Percentiles rank a stretch among this genome's conserved stretches.
phyloP scores from a whole-genome alignment of 2,797 vertebrate genomes.

The Gorsachius magnificus region DNA sequence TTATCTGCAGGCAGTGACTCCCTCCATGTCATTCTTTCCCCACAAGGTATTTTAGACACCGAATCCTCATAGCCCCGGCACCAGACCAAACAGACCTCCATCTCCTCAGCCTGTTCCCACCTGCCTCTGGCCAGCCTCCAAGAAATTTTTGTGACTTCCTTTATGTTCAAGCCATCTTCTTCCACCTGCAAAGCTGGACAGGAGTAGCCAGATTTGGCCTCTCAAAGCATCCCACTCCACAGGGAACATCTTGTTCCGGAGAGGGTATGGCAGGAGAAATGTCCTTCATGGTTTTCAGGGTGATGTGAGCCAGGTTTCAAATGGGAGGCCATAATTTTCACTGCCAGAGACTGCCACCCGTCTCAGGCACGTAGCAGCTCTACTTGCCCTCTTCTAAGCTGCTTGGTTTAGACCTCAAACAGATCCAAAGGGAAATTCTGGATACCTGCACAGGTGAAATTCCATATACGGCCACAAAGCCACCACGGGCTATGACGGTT shows the following conservation, averaged over 20 bases:
- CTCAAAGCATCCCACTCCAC: background rate
- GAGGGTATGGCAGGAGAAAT: background rate
- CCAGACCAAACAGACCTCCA: background rate
- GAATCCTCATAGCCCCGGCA: background rate
- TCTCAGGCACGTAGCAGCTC: background rate
- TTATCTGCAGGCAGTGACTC: background rate
- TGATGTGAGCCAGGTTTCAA: background rate
- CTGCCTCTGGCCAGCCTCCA: background rate
- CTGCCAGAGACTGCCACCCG: background rate
- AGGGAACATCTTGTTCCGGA: background rate
- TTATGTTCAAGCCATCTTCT: background rate
- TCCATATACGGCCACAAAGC: background rate
- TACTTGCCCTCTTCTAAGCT: background rate
- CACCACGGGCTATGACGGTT: background rate
- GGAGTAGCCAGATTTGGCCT: background rate
- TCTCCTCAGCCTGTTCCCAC: background rate
- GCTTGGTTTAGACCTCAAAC: background rate
- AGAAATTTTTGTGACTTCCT: background rate
- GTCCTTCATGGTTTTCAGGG: background rate
- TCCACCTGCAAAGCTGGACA: background rate
- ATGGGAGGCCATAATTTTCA: background rate
- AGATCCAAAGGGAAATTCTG: background rate
- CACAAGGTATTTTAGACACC: background rate
- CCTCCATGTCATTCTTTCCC: background rate
- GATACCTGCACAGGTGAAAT: conserved; percentile 14